Percentiles rank a stretch among this genome's conserved stretches.
Conservation (phyloP, 2,113 vertebrate species). For the Dinomys branickii region DNA sequence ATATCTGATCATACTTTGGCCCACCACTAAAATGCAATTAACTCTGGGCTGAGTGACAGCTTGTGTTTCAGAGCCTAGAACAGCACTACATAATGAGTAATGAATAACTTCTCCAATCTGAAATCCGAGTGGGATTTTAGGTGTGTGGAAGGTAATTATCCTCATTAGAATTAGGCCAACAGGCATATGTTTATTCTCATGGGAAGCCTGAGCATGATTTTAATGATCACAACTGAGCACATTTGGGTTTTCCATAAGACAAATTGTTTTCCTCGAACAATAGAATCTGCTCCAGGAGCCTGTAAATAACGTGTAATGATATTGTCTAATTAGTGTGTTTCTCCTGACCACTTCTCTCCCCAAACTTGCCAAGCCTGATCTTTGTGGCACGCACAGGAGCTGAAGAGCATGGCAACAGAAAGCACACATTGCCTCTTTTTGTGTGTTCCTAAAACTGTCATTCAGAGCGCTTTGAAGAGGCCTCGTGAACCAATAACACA, state of each 20-base stretch:
- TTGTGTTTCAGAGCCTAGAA: slow-evolving; percentile 10
- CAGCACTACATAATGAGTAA: neutral
- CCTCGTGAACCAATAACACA: neutral
- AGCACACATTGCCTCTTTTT: neutral
- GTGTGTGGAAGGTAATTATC: slow-evolving; percentile 47
- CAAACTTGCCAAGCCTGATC: neutral
- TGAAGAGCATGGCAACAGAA: neutral
- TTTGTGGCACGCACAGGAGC: neutral
- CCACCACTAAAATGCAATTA: slow-evolving; percentile 36
- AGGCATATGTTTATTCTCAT: slow-evolving; percentile 33
- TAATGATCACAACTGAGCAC: neutral
- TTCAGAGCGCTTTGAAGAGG: neutral
- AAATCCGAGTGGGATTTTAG: slow-evolving; percentile 36
- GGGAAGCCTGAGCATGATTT: neutral
- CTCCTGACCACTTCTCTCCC: neutral
- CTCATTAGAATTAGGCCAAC: slow-evolving; percentile 2
- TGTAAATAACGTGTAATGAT: neutral
- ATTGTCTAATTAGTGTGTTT: neutral
- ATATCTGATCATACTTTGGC: neutral
- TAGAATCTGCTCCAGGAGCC: neutral
- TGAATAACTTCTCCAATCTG: neutral
- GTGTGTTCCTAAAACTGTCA: neutral
- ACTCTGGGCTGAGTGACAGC: neutral
- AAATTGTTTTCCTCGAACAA: neutral
- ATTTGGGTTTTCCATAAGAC: neutral